Conservation (phyloP, 2,113 vertebrate genomes). For the Gymnobelideus leadbeateri region DNA sequence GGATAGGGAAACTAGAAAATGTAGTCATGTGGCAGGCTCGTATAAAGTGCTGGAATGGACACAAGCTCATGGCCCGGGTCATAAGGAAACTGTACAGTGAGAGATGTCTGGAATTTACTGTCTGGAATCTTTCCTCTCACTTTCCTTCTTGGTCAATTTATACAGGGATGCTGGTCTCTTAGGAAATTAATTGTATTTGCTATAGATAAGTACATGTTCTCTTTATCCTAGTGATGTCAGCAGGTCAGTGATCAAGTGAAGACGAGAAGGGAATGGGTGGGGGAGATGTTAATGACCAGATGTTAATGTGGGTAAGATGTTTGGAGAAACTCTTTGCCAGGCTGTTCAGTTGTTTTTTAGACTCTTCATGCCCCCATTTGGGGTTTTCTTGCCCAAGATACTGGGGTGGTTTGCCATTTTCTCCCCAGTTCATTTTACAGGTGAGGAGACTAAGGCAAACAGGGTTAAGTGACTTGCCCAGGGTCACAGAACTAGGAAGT, state of each 20-base stretch:
- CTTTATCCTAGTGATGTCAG: background rate
- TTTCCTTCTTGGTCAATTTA: background rate
- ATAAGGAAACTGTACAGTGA: background rate
- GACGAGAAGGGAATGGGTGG: background rate
- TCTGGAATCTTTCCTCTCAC: background rate
- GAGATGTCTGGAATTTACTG: background rate
- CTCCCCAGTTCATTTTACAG: background rate
- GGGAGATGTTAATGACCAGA: background rate
- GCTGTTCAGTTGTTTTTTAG: background rate
- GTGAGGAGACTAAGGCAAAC: background rate
- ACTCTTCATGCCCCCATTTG: background rate
- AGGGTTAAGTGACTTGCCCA: background rate
- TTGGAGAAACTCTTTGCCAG: background rate
- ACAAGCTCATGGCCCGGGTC: background rate
- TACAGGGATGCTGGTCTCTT: background rate
- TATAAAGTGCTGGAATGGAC: background rate
- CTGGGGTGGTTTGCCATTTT: background rate
- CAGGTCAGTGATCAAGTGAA: background rate
- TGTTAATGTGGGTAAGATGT: background rate
- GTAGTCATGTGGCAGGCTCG: background rate
- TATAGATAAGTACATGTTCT: background rate
- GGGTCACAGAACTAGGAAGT: background rate
- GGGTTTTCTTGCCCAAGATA: background rate
- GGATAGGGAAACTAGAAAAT: background rate
- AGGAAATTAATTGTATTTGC: background rate